Conservation (phyloP, 2,113 vertebrate species). For the Apeltes quadracus region DNA sequence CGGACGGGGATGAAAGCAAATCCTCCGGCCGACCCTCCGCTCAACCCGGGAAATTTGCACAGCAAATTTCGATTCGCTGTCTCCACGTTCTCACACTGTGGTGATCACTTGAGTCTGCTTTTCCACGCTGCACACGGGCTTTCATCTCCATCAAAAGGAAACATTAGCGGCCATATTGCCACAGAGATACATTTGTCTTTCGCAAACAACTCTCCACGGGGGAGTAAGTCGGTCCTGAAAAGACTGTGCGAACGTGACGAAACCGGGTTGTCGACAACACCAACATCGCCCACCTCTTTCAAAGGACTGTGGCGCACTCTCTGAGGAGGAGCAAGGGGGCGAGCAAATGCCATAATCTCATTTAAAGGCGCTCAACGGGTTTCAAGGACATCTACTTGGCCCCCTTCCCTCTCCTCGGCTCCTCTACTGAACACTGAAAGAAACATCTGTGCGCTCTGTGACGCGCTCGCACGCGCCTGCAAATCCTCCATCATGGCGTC, state of each 20-base stretch:
- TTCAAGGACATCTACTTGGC: constrained; percentile 68
- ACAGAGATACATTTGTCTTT: constrained; percentile 36
- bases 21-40: constrained; percentile 42
- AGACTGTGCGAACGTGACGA: constrained; percentile 47
- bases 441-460: constrained; percentile 68
- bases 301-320: constrained; percentile 59
- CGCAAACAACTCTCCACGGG: constrained; percentile 47
- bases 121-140: constrained; percentile 13
- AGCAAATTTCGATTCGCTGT: constrained; percentile 29
- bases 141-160: constrained; percentile 50
- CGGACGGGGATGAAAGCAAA: constrained; percentile 20
- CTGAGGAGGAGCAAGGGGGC: constrained; percentile 55
- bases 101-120: constrained; percentile 31
- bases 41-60: constrained; percentile 47
- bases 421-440: constrained; percentile 49
- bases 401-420: constrained; percentile 46
- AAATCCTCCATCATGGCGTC: constrained; percentile 18
- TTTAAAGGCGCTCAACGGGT: constrained; percentile 60
- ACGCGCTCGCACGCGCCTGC: constrained; percentile 16
- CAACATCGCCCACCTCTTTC: constrained; percentile 51
- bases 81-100: constrained; percentile 24
- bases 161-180: constrained; percentile 44
- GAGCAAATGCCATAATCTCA: constrained; percentile 66
- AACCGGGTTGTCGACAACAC: constrained; percentile 5
- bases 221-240: constrained; percentile 39